phyloP scores from a whole-genome alignment of 1,140 invertebrate species.

The Brachionus asplanchnoidis region DNA sequence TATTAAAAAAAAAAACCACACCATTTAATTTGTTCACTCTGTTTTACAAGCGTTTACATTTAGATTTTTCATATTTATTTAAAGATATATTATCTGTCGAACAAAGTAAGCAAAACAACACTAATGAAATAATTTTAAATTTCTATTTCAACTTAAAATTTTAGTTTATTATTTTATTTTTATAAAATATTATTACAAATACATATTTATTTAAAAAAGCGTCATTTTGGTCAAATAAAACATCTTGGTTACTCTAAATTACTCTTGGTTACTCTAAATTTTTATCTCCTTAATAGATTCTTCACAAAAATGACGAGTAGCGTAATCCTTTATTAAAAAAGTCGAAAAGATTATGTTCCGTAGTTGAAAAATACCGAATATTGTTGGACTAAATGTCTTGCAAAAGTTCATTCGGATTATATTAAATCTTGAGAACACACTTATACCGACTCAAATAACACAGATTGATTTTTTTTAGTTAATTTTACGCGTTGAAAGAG shows the following conservation, averaged over 20 bases:
- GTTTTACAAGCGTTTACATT: too few relatives aligned
- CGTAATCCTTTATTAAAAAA: background rate
- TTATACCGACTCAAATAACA: background rate
- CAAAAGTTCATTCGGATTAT: background rate
- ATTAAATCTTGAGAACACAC: background rate
- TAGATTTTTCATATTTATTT: too few relatives aligned
- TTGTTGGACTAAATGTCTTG: background rate
- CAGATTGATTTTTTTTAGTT: background rate
- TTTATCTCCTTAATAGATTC: background rate
- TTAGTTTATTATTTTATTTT: background rate
- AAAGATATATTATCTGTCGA: too few relatives aligned
- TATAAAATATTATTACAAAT: background rate
- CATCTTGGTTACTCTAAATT: too few relatives aligned
- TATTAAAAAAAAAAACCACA: too few relatives aligned
- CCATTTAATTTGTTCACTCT: too few relatives aligned
- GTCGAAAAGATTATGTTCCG: background rate
- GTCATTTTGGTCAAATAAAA: background rate
- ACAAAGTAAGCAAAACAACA: too few relatives aligned
- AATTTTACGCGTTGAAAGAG: background rate
- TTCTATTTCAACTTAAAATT: too few relatives aligned
- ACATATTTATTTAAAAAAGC: background rate
- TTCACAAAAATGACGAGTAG: background rate
- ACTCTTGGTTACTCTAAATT: background rate
- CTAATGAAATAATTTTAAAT: too few relatives aligned
- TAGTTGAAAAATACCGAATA: background rate